These are phyloP conservation scores for Heliconius ismenius DNA, from an alignment of 2,888 invertebrate species.

Conservation along the genomic window DNA sequence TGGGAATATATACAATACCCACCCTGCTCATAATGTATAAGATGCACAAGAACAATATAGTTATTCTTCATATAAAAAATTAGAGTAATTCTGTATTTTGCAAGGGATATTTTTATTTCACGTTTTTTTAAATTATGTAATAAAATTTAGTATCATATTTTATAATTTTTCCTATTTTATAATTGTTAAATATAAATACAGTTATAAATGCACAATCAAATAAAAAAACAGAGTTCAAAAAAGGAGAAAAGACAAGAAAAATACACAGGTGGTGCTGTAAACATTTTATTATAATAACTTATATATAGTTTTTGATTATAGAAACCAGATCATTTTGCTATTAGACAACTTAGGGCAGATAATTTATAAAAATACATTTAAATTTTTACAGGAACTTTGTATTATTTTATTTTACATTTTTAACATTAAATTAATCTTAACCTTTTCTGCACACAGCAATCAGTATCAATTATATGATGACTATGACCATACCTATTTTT, in stretches of 20 bases:
- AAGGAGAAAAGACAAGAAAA: background rate
- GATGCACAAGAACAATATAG: too few species aligned
- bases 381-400: conserved; percentile 4
- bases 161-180: too few species aligned
- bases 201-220: too few species aligned
- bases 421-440: background rate
- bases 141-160: too few species aligned
- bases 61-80: too few species aligned
- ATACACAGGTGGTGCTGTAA: conserved; percentile 14
- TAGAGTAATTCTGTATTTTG: too few species aligned
- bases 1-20: background rate
- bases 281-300: conserved; percentile 6
- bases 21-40: background rate
- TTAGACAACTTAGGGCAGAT: background rate
- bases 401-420: background rate
- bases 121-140: too few species aligned
- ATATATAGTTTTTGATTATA: background rate
- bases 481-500: background rate
- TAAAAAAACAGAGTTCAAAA: conserved; percentile 22
- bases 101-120: too few species aligned
- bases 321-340: conserved; percentile 5
- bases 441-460: background rate
- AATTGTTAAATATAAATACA: too few species aligned
- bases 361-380: conserved; percentile 3
- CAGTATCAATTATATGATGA: background rate